Percentiles rank a stretch among this genome's conserved stretches.
These are phyloP conservation scores for Phaonia tiefii DNA, from an alignment of 2,888 invertebrate genomes.

Conservation along the genomic window DNA sequence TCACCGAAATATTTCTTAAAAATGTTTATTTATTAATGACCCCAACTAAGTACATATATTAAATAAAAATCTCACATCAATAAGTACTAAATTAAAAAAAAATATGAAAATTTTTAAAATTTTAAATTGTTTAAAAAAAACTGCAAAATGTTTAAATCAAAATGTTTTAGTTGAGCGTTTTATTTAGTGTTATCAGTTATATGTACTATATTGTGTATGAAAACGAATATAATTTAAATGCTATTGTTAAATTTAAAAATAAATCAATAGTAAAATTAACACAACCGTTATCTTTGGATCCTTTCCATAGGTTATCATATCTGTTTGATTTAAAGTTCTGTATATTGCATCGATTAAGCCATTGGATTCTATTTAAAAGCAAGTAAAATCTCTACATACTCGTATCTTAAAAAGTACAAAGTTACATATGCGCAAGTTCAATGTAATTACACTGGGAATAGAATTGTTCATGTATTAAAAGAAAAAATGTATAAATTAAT, in stretches of 20 bases:
- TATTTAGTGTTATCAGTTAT: conserved; percentile 8
- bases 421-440: conserved; percentile 17
- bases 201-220: conserved; percentile 17
- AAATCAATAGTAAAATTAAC: conserved; percentile 48
- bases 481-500: too few relatives aligned
- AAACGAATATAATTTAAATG: conserved; percentile 7
- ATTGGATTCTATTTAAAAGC: too few relatives aligned
- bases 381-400: neutral
- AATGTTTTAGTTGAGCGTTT: conserved; percentile 48
- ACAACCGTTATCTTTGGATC: conserved; percentile 50
- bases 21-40: conserved; percentile 12
- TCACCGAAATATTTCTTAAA: conserved; percentile 9
- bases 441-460: too few relatives aligned
- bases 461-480: too few relatives aligned
- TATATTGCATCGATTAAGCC: neutral
- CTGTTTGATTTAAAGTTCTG: conserved; percentile 2
- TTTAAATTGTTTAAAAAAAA: conserved; percentile 6
- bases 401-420: conserved; percentile 47
- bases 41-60: conserved; percentile 5
- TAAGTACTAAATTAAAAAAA: conserved; percentile 13
- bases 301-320: conserved; percentile 6
- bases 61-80: conserved; percentile 8
- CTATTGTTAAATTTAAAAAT: neutral
- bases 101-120: neutral
- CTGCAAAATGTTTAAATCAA: conserved; percentile 19